Base-by-base conservation (phyloP, 2,113 vertebrate genomes). In the Oncorhynchus tshawytscha region DNA sequence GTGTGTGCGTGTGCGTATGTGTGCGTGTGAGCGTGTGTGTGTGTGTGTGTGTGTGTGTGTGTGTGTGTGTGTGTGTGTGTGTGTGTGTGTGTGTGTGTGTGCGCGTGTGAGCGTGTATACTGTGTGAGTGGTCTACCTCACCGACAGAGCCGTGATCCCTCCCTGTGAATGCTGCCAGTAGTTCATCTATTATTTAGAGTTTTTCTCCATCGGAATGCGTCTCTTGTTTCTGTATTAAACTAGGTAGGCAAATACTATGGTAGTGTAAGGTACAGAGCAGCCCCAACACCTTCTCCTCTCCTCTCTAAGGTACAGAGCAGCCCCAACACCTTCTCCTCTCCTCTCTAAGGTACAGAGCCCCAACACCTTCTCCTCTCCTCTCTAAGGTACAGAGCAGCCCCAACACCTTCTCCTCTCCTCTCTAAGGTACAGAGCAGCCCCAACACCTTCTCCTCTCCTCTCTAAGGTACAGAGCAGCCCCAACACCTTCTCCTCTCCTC, bases 151-250 rank as follows among this genome's bases (percentile, higher is more conserved):
- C 25, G 12, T 22, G 65, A 72, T 69, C 31, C 39, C 60, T 80
- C 85, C 79, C 73, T 82, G 86, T 82, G 88, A 91, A 90, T 88
- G 88, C 87, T 91, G 89, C 89, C 90, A 88, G 91, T 83, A 85
- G 86, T 90, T 91, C 88, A 94, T 94, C 85, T 91, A 94, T 94
- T 92, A 94, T 94, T 94, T 92, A 94, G 88, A 90, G 76, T 79
- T 89, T 88, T 88, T 87, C 88, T 88, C 91, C 86, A 86, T 90
- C 87, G 88, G 84, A 90, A 91, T 87, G 89, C 88, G 75, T 89
- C 88, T 89, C 80, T 83, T 85, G 89, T 91, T 92, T 91, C 93
- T 93, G 92, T 91, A 89, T 90, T 90, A 88, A 91, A 91, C 85
- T 68, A 80, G 77, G 83, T 88, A 90, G 88, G 87, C 90, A 89